A percentile compares a stretch with the other conserved stretches of the same genome.
phyloP scores from a whole-genome alignment of 2,888 invertebrate species.

The Metallyticus violacea region DNA sequence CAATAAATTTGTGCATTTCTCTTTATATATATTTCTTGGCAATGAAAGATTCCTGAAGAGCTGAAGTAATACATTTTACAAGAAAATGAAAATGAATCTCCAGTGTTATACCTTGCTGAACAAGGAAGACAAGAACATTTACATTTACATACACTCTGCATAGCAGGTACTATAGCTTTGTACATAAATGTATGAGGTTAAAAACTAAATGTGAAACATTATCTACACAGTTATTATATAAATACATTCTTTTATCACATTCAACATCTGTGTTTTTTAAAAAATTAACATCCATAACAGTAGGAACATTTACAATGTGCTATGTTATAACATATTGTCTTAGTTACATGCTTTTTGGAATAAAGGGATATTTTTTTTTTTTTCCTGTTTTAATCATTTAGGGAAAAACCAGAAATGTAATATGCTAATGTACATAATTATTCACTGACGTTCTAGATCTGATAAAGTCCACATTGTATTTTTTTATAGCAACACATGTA shows the following conservation, averaged over 20 bases:
- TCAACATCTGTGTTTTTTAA: not conserved
- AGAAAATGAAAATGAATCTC: too few relatives aligned
- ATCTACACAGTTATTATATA: not conserved
- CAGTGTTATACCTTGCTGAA: too few relatives aligned
- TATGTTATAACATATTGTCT: not conserved
- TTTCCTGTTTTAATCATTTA: not conserved
- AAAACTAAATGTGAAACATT: not conserved
- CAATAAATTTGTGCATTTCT: too few relatives aligned
- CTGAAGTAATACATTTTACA: too few relatives aligned
- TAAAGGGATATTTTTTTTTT: not conserved
- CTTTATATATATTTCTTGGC: too few relatives aligned
- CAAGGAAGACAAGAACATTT: not conserved
- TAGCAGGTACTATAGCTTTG: slow-evolving; percentile 10
- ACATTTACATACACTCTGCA: not conserved
- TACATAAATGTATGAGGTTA: not conserved
- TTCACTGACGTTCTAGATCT: too few relatives aligned
- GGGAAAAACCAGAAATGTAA: not conserved
- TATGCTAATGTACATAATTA: too few relatives aligned
- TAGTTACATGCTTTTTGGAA: not conserved
- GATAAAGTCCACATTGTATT: too few relatives aligned
- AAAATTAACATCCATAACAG: not conserved
- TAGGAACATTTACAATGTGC: not conserved
- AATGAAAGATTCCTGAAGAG: too few relatives aligned
- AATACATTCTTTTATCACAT: not conserved
- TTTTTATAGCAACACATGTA: too few relatives aligned